Evolutionary conservation across 1,140 invertebrate genomes (phyloP).

Genomic region (Lucilia cuprina): DNA sequence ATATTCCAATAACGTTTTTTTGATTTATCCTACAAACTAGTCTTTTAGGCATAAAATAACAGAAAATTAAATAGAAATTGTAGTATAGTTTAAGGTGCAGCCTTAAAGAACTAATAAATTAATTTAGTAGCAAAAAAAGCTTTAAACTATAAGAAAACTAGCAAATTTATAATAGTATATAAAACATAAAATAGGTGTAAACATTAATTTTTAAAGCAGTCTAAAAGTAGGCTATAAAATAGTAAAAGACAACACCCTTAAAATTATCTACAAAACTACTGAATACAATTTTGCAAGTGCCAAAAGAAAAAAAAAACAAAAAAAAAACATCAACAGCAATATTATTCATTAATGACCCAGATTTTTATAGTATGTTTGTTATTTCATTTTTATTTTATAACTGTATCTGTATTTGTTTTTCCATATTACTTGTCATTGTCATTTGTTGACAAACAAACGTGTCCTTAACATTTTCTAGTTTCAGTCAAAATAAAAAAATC

Average conservation of each 20-base stretch:
- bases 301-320: too few species aligned
- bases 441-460: background rate
- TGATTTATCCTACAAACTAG: background rate
- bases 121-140: background rate
- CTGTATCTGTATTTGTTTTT: too few species aligned
- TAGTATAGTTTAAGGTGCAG: background rate
- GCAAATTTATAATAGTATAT: too few species aligned
- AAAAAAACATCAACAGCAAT: too few species aligned
- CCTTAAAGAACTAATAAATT: background rate
- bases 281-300: too few species aligned
- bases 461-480: background rate
- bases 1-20: constrained; percentile 12
- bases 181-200: background rate
- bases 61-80: background rate
- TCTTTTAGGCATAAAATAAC: background rate
- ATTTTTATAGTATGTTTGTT: too few species aligned
- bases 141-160: background rate
- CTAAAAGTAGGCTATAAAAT: background rate
- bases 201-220: background rate
- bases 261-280: background rate
- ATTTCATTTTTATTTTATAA: too few species aligned
- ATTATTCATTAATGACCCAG: too few species aligned
- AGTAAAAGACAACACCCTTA: background rate
- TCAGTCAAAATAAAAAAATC: too few species aligned
- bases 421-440: too few species aligned